phyloP scores from a whole-genome alignment of 2,113 vertebrate species.

The Cryptoleucopteryx plumbea region DNA sequence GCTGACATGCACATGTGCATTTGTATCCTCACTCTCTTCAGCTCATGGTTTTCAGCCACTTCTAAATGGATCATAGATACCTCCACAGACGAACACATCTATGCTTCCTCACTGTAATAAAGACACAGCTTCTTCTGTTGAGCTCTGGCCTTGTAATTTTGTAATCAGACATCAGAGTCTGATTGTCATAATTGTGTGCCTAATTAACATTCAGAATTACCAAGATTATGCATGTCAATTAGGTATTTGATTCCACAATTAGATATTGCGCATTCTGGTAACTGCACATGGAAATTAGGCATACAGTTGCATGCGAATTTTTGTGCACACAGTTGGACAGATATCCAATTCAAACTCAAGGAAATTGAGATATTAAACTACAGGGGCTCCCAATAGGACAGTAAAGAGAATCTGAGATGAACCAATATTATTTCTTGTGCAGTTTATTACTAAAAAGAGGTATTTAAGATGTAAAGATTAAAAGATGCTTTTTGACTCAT shows the following conservation, averaged over 20 bases:
- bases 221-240: constrained; percentile 31
- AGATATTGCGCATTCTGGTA: not conserved
- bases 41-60: not conserved
- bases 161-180: constrained; percentile 42
- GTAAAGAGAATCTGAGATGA: not conserved
- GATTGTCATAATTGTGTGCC: constrained; percentile 49
- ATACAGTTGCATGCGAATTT: not conserved
- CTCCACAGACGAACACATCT: not conserved
- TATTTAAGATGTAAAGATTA: not conserved
- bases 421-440: not conserved
- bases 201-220: constrained; percentile 39
- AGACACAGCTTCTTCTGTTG: not conserved
- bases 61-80: not conserved
- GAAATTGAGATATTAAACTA: not conserved
- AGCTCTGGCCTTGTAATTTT: constrained; percentile 37
- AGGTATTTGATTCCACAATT: constrained; percentile 23
- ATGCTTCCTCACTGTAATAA: not conserved
- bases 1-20: not conserved
- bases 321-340: not conserved
- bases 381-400: not conserved
- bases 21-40: not conserved
- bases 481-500: not conserved
- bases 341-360: not conserved
- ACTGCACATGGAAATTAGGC: not conserved
- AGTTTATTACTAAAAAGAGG: not conserved